These are phyloP conservation scores for Lophura nycthemera DNA, from an alignment of 2,113 vertebrate species.

Conservation along the genomic window DNA sequence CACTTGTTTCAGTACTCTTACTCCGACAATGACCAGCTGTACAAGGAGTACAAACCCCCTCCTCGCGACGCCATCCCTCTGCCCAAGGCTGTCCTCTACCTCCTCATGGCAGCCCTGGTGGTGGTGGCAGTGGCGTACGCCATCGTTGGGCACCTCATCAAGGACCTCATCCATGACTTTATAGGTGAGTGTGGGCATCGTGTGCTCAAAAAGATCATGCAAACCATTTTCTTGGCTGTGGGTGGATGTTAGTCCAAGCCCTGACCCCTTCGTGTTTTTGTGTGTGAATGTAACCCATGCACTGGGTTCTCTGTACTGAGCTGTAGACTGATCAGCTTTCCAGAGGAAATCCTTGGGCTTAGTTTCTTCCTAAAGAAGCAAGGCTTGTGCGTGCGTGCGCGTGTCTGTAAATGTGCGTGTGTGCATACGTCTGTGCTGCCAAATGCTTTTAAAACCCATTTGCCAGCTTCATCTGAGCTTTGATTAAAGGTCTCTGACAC, in stretches of 20 bases:
- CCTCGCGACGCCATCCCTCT: constrained; percentile 83
- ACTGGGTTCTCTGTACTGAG: neutral
- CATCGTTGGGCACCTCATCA: constrained; percentile 90
- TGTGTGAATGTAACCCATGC: neutral
- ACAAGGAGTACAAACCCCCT: constrained; percentile 84
- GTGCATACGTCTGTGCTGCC: neutral
- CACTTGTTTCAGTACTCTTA: constrained; percentile 85
- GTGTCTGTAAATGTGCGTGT: fast-evolving
- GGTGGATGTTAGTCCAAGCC: neutral
- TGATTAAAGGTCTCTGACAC: neutral
- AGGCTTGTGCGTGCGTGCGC: fast-evolving
- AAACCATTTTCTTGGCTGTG: neutral
- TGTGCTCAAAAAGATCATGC: neutral
- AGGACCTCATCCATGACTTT: constrained; percentile 89
- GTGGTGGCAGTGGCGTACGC: constrained; percentile 89
- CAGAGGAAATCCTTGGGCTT: neutral
- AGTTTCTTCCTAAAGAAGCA: neutral
- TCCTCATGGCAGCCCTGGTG: constrained; percentile 89
- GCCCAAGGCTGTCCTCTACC: constrained; percentile 91
- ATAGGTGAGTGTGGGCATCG: constrained; percentile 80
- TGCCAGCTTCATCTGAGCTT: neutral
- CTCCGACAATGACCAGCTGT: constrained; percentile 85
- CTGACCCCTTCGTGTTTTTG: neutral
- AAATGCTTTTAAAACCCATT: neutral
- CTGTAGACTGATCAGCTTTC: neutral